A percentile compares a stretch with the other conserved stretches of the same genome.
phyloP scores from a whole-genome alignment of 1,140 invertebrate genomes.

The Diploscapter pachys region DNA sequence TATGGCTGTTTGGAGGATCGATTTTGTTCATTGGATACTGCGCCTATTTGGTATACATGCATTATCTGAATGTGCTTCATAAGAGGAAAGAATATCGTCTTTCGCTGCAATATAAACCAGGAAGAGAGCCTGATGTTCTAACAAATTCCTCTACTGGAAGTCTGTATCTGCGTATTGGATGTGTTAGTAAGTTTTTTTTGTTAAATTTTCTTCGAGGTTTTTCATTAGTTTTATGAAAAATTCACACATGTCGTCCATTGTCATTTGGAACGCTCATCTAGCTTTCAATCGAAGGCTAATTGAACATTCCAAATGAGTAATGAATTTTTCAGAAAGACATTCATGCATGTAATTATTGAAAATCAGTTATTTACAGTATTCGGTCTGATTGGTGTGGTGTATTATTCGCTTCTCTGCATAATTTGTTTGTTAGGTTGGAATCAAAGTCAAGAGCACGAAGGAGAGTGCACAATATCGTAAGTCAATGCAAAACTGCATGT shows the following conservation, averaged over 20 bases:
- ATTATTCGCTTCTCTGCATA: conserved; percentile 23
- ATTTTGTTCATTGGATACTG: conserved; percentile 30
- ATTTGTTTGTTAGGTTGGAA: conserved; percentile 25
- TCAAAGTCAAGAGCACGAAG: not conserved
- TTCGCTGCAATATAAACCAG: conserved; percentile 11
- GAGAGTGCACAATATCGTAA: conserved; percentile 23
- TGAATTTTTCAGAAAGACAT: no score
- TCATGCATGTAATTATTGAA: no score
- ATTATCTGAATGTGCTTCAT: conserved; percentile 6
- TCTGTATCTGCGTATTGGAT: conserved; percentile 29
- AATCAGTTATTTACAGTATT: conserved; percentile 9
- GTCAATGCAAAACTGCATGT: not conserved
- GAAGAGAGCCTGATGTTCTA: conserved; percentile 17
- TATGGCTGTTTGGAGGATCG: conserved; percentile 28
- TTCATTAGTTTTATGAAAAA: not conserved
- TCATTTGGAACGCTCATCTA: no score
- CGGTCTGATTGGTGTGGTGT: conserved; percentile 34
- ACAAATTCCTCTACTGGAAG: conserved; percentile 33
- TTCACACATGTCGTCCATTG: no score
- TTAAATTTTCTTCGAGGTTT: not conserved
- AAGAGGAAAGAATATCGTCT: conserved; percentile 9
- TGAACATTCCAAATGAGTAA: no score
- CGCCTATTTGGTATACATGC: conserved; percentile 7
- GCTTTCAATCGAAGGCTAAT: no score
- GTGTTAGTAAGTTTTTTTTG: conserved; percentile 12